A percentile compares a stretch with the other conserved stretches of the same genome.
These are phyloP conservation scores for Neosalanx taihuensis DNA, from an alignment of 2,797 vertebrate genomes.

Conservation along the genomic window DNA sequence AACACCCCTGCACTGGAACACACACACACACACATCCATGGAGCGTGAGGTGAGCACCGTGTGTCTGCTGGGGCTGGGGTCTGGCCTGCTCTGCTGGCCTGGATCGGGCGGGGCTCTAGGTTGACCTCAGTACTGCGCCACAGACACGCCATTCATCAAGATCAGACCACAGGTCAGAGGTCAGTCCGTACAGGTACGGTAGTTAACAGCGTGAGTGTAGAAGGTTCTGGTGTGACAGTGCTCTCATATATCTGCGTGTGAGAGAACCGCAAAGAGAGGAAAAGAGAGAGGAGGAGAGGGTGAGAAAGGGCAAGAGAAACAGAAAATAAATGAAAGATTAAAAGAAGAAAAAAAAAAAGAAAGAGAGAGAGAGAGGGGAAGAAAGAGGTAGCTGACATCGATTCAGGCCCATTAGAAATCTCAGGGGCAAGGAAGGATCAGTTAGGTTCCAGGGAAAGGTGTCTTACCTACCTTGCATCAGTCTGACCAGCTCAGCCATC, in stretches of 20 bases:
- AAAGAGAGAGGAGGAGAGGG: not conserved
- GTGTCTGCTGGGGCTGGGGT: too few species aligned
- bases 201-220: too few species aligned
- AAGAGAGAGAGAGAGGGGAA: not conserved
- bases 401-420: not conserved
- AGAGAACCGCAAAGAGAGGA: not conserved
- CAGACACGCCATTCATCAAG: slow-evolving; percentile 1
- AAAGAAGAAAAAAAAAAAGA: not conserved
- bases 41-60: not conserved
- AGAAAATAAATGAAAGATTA: not conserved
- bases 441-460: not conserved
- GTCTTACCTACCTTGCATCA: not conserved
- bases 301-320: not conserved
- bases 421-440: not conserved
- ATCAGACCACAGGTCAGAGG: too few species aligned
- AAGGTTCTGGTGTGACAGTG: not conserved
- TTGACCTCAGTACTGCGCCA: not conserved
- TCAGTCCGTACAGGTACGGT: too few species aligned
- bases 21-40: not conserved
- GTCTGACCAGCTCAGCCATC: not conserved
- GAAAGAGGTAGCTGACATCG: not conserved
- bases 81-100: too few species aligned
- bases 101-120: too few species aligned
- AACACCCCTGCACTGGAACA: not conserved
- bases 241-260: not conserved